phyloP scores from a whole-genome alignment of 2,888 invertebrate genomes.

The Mesorhabditis sp. region DNA sequence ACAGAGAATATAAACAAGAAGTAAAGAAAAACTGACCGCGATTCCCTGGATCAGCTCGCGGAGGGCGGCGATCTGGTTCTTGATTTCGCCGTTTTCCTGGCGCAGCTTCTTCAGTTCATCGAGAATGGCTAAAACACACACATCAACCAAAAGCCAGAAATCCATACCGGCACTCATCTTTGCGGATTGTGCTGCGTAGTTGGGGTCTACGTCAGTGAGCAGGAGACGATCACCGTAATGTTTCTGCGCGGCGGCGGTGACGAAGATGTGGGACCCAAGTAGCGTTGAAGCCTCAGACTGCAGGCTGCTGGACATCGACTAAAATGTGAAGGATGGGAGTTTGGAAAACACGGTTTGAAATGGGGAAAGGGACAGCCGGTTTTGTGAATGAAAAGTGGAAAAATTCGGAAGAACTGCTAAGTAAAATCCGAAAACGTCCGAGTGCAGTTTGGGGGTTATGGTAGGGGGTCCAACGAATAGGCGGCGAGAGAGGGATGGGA shows the following conservation, averaged over 20 bases:
- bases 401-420: too few relatives aligned
- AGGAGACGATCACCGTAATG: not conserved
- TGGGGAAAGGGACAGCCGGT: too few relatives aligned
- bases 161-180: not conserved
- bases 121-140: not conserved
- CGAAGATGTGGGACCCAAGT: not conserved
- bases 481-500: too few relatives aligned
- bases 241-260: not conserved
- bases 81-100: constrained; percentile 28
- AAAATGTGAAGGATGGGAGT: not conserved
- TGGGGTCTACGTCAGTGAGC: not conserved
- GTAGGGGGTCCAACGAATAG: too few relatives aligned
- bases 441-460: too few relatives aligned
- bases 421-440: too few relatives aligned
- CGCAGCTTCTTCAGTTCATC: constrained; percentile 25
- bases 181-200: not conserved
- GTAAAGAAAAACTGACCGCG: not conserved
- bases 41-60: constrained; percentile 22
- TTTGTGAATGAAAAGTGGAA: too few relatives aligned
- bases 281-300: not conserved
- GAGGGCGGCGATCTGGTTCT: constrained; percentile 26
- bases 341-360: too few relatives aligned
- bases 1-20: not conserved
- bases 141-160: too few relatives aligned
- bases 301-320: not conserved